Base-by-base conservation (phyloP, 2,113 vertebrate species). In the Litocranius walleri region DNA sequence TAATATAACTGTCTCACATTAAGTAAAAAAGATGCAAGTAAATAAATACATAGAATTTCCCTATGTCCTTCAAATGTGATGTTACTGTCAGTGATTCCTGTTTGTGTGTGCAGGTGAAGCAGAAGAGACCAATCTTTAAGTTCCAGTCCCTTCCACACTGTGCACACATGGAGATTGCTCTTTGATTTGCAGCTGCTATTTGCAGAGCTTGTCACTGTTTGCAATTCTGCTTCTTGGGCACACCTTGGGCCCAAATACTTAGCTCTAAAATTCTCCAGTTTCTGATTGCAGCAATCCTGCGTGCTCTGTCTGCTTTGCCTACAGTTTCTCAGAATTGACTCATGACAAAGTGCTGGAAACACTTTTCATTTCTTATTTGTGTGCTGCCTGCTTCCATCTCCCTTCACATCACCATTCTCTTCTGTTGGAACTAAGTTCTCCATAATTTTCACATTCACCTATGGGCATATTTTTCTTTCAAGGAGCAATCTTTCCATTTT, bases 181-280 rank as follows among this genome's bases (percentile, higher is more conserved):
- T 97, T 97, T 96, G 93, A 97, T 95, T 95, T 97, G 89, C 80
- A 90, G 57, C 71, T 97, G n/a, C 80, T 96, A 40, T 95, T 96
- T 93, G 40, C 71, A 87, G 82, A 97, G 81, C 29, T 85, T 93
- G 82, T 74, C 86, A 74, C 12, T 93, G 33, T 94, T 93, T 88
- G 62, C 29, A 71, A 27, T 16, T 96, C 50, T 67, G 29, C 50
- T 57, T 90, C 86, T 77, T 83, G 52, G 48, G 62, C 16, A 92
- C 30, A 94, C 57, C 43, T 56, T 45, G 36, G 12, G 21, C 15
- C 48, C 16, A 64, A 36, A 94, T 88, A 33, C 45, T 97, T 29
- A 3, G 4, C 15, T 90, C 71, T 45, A 50, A 96, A 89, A 4
- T 11, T 27, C 2, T 3, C 3, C 29, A 54, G 14, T 64, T 87